These are phyloP conservation scores for Drosophila nigromelanica DNA, from an alignment of 1,140 invertebrate species.

Conservation along the genomic window DNA sequence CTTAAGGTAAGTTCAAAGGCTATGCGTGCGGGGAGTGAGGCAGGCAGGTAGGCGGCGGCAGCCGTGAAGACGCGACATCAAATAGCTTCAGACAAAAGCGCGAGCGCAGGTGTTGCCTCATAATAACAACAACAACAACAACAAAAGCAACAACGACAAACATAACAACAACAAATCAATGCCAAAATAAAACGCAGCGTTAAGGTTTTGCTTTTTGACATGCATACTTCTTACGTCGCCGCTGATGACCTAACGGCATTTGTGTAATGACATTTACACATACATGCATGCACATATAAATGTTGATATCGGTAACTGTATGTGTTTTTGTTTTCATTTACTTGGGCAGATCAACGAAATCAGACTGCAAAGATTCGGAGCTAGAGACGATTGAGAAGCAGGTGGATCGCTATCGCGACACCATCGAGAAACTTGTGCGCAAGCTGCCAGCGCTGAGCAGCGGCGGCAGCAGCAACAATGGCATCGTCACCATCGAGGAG, in stretches of 20 bases:
- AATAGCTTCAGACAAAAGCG: constrained; percentile 34
- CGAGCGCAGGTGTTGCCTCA: constrained; percentile 73
- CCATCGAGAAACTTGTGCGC: constrained; percentile 88
- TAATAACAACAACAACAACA: constrained; percentile 45
- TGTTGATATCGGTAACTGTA: neutral
- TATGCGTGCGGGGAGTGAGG: constrained; percentile 28
- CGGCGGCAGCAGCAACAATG: constrained; percentile 51
- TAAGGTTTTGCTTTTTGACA: constrained; percentile 26
- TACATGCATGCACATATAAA: neutral
- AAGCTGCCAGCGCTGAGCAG: constrained; percentile 85
- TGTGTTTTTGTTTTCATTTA: constrained; percentile 33
- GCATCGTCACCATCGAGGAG: constrained; percentile 86
- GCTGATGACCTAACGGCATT: constrained; percentile 73
- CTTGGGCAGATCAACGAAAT: constrained; percentile 85
- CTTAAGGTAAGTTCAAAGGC: constrained; percentile 83
- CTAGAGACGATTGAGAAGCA: constrained; percentile 93
- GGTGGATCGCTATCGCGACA: constrained; percentile 93
- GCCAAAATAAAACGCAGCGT: constrained; percentile 56
- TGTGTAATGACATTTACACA: constrained; percentile 34
- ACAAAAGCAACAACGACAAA: constrained; percentile 32
- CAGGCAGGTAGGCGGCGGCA: constrained; percentile 15
- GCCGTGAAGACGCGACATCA: constrained; percentile 18
- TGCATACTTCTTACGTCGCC: constrained; percentile 24
- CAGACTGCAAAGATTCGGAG: constrained; percentile 95
- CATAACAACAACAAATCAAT: constrained; percentile 46